phyloP scores from a whole-genome alignment of 2,888 invertebrate species.

The Drosophila ezoana region DNA sequence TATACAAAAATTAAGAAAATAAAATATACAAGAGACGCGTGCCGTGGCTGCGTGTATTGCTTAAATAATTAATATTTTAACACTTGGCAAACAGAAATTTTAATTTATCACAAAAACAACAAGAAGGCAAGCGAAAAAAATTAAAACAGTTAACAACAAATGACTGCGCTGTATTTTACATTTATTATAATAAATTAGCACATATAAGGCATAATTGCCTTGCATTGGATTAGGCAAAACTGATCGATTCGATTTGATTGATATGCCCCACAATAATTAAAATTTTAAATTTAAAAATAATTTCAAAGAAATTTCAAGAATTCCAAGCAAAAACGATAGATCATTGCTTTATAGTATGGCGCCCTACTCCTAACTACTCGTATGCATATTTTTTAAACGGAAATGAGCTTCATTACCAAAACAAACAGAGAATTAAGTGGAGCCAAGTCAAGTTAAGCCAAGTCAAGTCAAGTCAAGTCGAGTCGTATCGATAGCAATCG shows the following conservation, averaged over 20 bases:
- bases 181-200: constrained; percentile 83
- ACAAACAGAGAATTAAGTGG: constrained; percentile 78
- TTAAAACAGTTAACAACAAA: constrained; percentile 53
- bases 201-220: constrained; percentile 75
- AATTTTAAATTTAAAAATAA: constrained; percentile 2
- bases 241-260: constrained; percentile 56
- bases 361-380: constrained; percentile 25
- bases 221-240: constrained; percentile 68
- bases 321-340: background rate
- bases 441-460: constrained; percentile 30
- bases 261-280: constrained; percentile 48
- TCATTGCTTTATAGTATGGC: constrained; percentile 11
- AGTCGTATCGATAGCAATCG: constrained; percentile 41
- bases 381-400: constrained; percentile 70
- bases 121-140: constrained; percentile 24
- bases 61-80: constrained; percentile 83
- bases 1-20: constrained; percentile 65
- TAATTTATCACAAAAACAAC: constrained; percentile 59
- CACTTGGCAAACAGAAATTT: constrained; percentile 66
- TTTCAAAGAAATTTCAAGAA: background rate
- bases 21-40: constrained; percentile 76
- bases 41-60: constrained; percentile 76
- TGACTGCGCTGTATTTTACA: constrained; percentile 73
- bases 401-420: constrained; percentile 84
- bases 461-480: constrained; percentile 16